Evolutionary conservation across 2,888 invertebrate species (phyloP).

Genomic region (Noctua janthe): DNA sequence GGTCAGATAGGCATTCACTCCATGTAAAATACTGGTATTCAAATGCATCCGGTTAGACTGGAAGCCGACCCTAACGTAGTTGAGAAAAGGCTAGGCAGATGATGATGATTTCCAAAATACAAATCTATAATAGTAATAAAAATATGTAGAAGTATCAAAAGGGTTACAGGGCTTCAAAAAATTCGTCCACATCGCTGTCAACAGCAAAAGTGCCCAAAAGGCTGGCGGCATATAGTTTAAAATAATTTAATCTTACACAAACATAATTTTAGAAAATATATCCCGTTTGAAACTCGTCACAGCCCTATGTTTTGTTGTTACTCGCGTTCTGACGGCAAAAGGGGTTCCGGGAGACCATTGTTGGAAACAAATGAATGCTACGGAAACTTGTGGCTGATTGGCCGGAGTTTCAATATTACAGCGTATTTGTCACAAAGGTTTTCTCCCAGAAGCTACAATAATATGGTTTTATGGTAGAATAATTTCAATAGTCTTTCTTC

Average conservation of each 20-base stretch:
- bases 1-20: too few species aligned
- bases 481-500: background rate
- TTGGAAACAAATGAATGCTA: conserved; percentile 52
- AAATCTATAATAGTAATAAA: too few species aligned
- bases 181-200: too few species aligned
- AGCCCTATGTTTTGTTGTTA: conserved; percentile 3
- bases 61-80: too few species aligned
- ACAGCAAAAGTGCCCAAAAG: too few species aligned
- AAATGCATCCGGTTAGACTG: too few species aligned
- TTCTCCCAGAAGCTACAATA: background rate
- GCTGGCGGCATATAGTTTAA: too few species aligned
- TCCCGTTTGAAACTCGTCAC: background rate
- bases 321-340: conserved; percentile 6
- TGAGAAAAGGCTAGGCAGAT: too few species aligned
- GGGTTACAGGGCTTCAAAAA: too few species aligned
- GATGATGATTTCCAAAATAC: too few species aligned
- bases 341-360: conserved; percentile 42
- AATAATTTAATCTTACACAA: background rate
- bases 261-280: background rate
- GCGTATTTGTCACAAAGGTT: conserved; percentile 29
- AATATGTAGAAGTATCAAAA: too few species aligned
- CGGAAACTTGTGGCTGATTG: conserved; percentile 59
- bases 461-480: background rate
- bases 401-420: conserved; percentile 3
- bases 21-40: too few species aligned